Conservation (phyloP, 2,888 invertebrate species). For the Marronus borbonicus region DNA sequence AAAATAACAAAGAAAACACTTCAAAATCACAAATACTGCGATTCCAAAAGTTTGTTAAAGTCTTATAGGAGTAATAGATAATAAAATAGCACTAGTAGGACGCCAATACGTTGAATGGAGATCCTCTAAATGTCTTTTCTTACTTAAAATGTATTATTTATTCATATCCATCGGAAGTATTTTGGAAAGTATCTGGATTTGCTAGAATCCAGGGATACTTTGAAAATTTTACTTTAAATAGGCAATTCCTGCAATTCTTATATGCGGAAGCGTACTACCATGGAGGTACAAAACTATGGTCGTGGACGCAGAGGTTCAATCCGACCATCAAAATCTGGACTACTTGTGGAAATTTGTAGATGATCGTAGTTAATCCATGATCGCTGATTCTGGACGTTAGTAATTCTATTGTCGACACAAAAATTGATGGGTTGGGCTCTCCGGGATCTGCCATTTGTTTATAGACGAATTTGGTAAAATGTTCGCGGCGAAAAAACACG, state of each 20-base stretch:
- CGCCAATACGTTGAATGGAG: no score
- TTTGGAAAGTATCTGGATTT: no score
- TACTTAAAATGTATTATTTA: not conserved
- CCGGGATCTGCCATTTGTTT: constrained; percentile 52
- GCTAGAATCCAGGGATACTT: no score
- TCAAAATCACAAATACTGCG: constrained; percentile 30
- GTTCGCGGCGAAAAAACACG: constrained; percentile 19
- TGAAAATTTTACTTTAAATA: no score
- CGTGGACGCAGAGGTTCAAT: constrained; percentile 63
- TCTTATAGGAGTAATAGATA: constrained; percentile 11
- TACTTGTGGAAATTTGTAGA: constrained; percentile 10
- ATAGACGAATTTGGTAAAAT: constrained; percentile 29
- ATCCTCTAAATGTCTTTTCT: not conserved
- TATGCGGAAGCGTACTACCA: constrained; percentile 59
- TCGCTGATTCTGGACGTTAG: constrained; percentile 51
- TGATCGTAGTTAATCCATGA: constrained; percentile 3
- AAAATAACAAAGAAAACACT: constrained; percentile 45
- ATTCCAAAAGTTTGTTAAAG: constrained; percentile 34
- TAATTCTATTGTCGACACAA: constrained; percentile 36
- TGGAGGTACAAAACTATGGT: constrained; percentile 67
- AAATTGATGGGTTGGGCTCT: constrained; percentile 15
- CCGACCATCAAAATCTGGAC: constrained; percentile 62
- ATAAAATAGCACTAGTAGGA: constrained; percentile 3
- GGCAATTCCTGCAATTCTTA: no score
- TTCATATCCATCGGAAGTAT: no score